Evolutionary conservation across 2,888 invertebrate genomes (phyloP), one percentile per base, ranked within the genome.

Genomic region (Formica aserva): DNA sequence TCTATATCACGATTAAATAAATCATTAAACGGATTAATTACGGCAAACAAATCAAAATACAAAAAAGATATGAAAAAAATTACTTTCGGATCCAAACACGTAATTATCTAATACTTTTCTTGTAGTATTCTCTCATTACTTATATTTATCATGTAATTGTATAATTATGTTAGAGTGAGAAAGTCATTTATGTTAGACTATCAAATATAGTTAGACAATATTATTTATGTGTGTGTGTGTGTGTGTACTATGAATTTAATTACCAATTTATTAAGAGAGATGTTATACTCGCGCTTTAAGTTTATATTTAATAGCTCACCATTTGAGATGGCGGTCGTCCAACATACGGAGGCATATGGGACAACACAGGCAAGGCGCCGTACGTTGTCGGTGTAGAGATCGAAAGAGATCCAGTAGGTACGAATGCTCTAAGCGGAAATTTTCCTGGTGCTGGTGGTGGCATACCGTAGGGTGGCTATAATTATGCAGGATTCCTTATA

Each of bases 241-340:
- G 18, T 18, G 15, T 32, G 18, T 18, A 22, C 11, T 57, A 35
- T 6, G 1, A 26, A 52, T 65, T 65, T 35, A 26, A 13, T 26
- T 22, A 26, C n/a, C 18, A 52, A 52, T 66, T 66, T 67, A 38
- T 1, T 1, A 22, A 35, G 6, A 48, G 11, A 22, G 26, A 26
- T 26, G n/a, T 62, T 41, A 26, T 38, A 13, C 1, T 9, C 22
- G 15, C 5, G 18, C 3, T 48, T 63, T 15, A 35, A 74, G 11
- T 65, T 32, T 38, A 76, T 26, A 5, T 3, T 66, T 11, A 18
- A 57, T 15, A 41, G 86, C 88, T 91, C 89, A 92, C 94, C 90
- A 94, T 92, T 91, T 94, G 94, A 77, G 94, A 93, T 62, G 93
- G 90, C 67, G 93, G 94, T 82, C 93, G 91, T 86, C 89, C 89